Percentiles rank a stretch among this genome's conserved stretches.
phyloP scores from a whole-genome alignment of 2,113 vertebrate genomes.

The Mesembrinibis cayennensis region DNA sequence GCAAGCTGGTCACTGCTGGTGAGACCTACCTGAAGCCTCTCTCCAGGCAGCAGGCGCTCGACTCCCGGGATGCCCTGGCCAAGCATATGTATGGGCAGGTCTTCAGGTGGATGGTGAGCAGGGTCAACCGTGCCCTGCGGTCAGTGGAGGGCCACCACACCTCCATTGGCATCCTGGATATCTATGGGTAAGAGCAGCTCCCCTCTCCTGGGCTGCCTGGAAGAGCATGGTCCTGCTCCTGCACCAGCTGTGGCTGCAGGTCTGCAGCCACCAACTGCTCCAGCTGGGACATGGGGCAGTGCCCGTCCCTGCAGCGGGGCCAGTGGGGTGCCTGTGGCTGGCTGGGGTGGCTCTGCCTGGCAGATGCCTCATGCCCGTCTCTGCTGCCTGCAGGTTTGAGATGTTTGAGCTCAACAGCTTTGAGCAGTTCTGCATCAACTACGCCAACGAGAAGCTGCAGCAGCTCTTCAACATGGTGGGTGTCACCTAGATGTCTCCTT shows the following conservation, averaged over 20 bases:
- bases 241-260: neutral
- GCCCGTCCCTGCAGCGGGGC: neutral
- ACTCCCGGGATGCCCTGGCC: slow-evolving; percentile 75
- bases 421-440: slow-evolving; percentile 91
- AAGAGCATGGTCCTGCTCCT: neutral
- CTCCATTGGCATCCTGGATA: slow-evolving; percentile 80
- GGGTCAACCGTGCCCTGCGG: slow-evolving; percentile 74
- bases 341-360: neutral
- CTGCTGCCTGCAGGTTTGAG: slow-evolving; percentile 73
- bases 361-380: neutral
- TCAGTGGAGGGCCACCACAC: slow-evolving; percentile 40
- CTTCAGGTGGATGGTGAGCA: slow-evolving; percentile 77
- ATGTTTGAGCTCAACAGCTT: slow-evolving; percentile 84
- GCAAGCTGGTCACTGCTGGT: slow-evolving; percentile 71
- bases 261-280: neutral
- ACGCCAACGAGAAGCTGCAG: slow-evolving; percentile 88
- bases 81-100: slow-evolving; percentile 77
- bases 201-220: neutral
- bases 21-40: slow-evolving; percentile 78
- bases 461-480: slow-evolving; percentile 85
- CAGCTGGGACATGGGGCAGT: neutral
- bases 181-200: slow-evolving; percentile 70
- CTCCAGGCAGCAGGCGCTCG: slow-evolving; percentile 69
- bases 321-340: neutral
- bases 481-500: neutral